Base-by-base conservation (phyloP, 2,888 invertebrate genomes). In the Dolichopus griseipennis region DNA sequence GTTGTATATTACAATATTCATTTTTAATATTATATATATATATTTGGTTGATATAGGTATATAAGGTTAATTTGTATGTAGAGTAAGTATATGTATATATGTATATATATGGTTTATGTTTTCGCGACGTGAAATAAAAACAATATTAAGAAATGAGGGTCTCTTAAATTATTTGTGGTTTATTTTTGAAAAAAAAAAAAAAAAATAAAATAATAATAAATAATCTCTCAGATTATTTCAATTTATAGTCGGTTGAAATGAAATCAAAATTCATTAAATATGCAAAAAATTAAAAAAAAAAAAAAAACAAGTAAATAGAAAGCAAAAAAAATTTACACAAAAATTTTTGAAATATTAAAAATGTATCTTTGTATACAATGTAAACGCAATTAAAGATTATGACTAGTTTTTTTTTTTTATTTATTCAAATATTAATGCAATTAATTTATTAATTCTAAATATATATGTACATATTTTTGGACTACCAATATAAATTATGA, bases 171-270 rank as follows among this genome's bases (percentile, higher is more conserved):
- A 52, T 52, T 18, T 52, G 52, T 52, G 52, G 52, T 52, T 52
- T 52, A 52, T 52, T 52, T 52, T 52, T 52, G 18, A 52, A 52
- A n/a, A n/a, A n/a, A n/a, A n/a, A n/a, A n/a, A n/a, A n/a, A n/a
- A n/a, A n/a, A n/a, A n/a, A n/a, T n/a, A n/a, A n/a, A n/a, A n/a
- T n/a, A n/a, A n/a, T n/a, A n/a, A n/a, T n/a, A n/a, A 52, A 52
- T 52, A 2, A 52, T 52, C 52, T 52, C n/a, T 52, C 52, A 52
- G n/a, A 52, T 52, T 52, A 52, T 52, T 52, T 52, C 18, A 52
- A 27, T 27, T 27, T 27, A 27, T 27, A 27, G 27, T 27, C 27
- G 5, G 3, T 27, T 27, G 27, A 27, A 27, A 27, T 27, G 27
- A 27, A 27, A 27, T 27, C 27, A 27, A 27, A 27, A 27, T 27